Evolutionary conservation across 2,113 vertebrate species (phyloP).

Genomic region (Periophthalmus modestus): DNA sequence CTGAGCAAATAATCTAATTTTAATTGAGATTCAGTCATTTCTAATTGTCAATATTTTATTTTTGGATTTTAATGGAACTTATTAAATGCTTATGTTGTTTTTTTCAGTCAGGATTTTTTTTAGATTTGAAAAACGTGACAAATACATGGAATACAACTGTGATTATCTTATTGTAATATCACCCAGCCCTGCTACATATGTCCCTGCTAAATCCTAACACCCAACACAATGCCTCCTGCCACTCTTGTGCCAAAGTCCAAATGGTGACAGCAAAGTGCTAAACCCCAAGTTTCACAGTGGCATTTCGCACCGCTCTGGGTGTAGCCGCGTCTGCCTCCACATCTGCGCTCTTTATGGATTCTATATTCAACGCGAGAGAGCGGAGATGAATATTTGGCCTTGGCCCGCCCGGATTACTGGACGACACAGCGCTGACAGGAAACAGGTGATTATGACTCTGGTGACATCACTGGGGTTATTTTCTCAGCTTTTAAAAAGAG

Average conservation of each 20-base stretch:
- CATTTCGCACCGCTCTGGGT: not conserved
- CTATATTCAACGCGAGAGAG: slow-evolving; percentile 6
- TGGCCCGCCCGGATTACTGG: not conserved
- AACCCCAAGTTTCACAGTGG: slow-evolving; percentile 3
- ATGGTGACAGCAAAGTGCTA: not conserved
- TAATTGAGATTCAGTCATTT: too few relatives aligned
- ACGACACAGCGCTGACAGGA: slow-evolving; percentile 6
- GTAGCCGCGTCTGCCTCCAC: not conserved
- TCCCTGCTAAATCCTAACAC: not conserved
- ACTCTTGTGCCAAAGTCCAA: not conserved
- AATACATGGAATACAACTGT: not conserved
- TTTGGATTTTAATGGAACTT: too few relatives aligned
- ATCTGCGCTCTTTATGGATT: slow-evolving; percentile 8
- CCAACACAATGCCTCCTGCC: not conserved
- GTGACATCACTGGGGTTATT: slow-evolving; percentile 13
- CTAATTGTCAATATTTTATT: too few relatives aligned
- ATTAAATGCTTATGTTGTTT: too few relatives aligned
- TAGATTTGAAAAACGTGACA: not conserved
- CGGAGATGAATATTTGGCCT: slow-evolving; percentile 1
- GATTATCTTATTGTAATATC: not conserved
- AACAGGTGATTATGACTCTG: slow-evolving; percentile 12
- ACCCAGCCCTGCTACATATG: not conserved
- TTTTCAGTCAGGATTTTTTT: too few relatives aligned
- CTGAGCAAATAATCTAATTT: too few relatives aligned
- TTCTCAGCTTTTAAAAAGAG: slow-evolving; percentile 16